Conservation (phyloP, 2,888 invertebrate species). For the Rhamnusium bicolor region DNA sequence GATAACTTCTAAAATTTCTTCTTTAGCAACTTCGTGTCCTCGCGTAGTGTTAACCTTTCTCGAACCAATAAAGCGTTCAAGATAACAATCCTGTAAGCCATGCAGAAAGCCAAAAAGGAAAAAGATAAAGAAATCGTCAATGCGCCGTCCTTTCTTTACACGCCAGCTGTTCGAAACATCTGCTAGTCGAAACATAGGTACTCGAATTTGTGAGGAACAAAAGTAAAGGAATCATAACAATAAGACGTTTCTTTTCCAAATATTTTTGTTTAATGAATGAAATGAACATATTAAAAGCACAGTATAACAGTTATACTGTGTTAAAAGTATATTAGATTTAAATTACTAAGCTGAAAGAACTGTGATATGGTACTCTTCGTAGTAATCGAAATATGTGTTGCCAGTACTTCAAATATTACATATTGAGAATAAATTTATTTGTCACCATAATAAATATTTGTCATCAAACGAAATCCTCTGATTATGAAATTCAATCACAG, state of each 20-base stretch:
- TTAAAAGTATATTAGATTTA: too few relatives aligned
- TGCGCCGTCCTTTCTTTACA: conserved; percentile 51
- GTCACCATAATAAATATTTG: too few relatives aligned
- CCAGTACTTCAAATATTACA: too few relatives aligned
- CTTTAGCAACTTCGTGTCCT: not conserved
- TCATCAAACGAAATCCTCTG: too few relatives aligned
- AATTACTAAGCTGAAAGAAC: too few relatives aligned
- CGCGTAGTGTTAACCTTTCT: conserved; percentile 1
- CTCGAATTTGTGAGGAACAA: conserved; percentile 21
- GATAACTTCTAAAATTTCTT: not conserved
- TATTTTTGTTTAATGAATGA: not conserved
- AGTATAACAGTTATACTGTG: too few relatives aligned
- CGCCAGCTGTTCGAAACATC: conserved; percentile 52
- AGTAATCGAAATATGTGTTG: too few relatives aligned
- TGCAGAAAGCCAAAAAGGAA: conserved; percentile 55
- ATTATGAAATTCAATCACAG: too few relatives aligned
- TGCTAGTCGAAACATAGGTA: conserved; percentile 12
- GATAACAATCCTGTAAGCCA: conserved; percentile 47
- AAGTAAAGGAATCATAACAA: not conserved
- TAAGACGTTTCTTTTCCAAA: not conserved
- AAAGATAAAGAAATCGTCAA: conserved; percentile 50
- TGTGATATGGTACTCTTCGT: too few relatives aligned
- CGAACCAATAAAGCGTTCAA: conserved; percentile 22
- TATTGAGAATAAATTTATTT: too few relatives aligned
- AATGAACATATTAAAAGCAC: too few relatives aligned